Conservation (phyloP, 2,113 vertebrate species). For the Rhynchopsitta pachyrhyncha region DNA sequence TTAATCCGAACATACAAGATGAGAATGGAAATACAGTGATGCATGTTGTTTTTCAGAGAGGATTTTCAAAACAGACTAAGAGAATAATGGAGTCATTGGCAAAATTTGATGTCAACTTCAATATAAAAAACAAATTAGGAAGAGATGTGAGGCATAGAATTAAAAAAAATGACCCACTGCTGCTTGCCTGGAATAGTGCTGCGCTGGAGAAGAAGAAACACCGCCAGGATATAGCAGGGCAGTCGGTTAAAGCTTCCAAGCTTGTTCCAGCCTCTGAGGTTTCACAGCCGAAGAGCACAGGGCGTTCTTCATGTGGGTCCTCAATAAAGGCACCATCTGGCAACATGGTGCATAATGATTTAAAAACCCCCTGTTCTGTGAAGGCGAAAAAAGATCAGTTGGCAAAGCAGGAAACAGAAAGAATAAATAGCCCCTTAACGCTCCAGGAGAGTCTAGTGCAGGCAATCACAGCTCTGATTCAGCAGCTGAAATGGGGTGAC, state of each 20-base stretch:
- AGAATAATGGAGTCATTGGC: conserved; percentile 68
- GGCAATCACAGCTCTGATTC: conserved; percentile 71
- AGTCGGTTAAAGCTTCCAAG: background rate
- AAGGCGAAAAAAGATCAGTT: background rate
- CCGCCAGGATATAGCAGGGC: conserved; percentile 51
- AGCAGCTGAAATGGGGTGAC: conserved; percentile 21
- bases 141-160: conserved; percentile 71
- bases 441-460: conserved; percentile 66
- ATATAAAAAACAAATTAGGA: conserved; percentile 77
- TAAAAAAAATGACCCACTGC: conserved; percentile 73
- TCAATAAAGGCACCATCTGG: background rate
- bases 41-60: conserved; percentile 78
- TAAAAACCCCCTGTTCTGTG: background rate
- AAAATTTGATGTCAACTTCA: conserved; percentile 78
- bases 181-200: conserved; percentile 74
- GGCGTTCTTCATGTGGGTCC: background rate
- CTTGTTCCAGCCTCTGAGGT: background rate
- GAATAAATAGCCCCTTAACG: conserved; percentile 22
- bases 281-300: conserved; percentile 40
- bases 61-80: conserved; percentile 63
- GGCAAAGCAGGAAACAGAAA: background rate
- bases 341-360: background rate
- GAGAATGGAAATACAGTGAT: conserved; percentile 77
- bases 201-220: conserved; percentile 40
- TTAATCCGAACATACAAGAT: conserved; percentile 78